phyloP scores from a whole-genome alignment of 1,140 invertebrate genomes.

The Adoxophyes honmai region DNA sequence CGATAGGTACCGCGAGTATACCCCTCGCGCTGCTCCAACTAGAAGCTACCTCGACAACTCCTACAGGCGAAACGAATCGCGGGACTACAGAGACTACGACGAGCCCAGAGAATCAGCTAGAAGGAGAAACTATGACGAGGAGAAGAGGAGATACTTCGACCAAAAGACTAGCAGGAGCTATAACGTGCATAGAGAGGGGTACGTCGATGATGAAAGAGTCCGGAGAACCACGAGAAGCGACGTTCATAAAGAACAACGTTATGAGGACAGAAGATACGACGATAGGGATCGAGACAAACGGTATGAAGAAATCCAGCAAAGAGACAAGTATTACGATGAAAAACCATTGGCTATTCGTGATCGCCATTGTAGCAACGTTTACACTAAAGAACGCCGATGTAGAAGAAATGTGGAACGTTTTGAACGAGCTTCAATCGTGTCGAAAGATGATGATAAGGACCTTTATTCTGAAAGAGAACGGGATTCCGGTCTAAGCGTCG shows the following conservation, averaged over 20 bases:
- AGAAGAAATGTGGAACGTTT: constrained; percentile 45
- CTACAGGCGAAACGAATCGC: constrained; percentile 19
- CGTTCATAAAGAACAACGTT: constrained; percentile 34
- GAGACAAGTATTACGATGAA: constrained; percentile 54
- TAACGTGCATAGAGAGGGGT: constrained; percentile 44
- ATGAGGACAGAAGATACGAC: constrained; percentile 42
- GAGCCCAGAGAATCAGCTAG: constrained; percentile 23
- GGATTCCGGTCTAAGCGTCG: constrained; percentile 60
- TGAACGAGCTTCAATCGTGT: constrained; percentile 50
- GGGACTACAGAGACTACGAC: constrained; percentile 39
- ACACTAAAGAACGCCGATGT: constrained; percentile 36
- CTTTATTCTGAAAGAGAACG: constrained; percentile 54
- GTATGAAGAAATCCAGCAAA: constrained; percentile 3
- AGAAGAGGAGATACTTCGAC: constrained; percentile 21
- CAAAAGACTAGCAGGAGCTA: constrained; percentile 60
- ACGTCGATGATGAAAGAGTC: constrained; percentile 32
- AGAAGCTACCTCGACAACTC: constrained; percentile 37
- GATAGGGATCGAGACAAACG: constrained; percentile 19
- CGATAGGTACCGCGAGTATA: constrained; percentile 37
- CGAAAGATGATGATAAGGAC: constrained; percentile 51
- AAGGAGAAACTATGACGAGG: constrained; percentile 27
- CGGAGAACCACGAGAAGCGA: constrained; percentile 51
- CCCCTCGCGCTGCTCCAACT: constrained; percentile 30
- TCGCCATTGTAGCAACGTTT: constrained; percentile 21
- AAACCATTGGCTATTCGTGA: constrained; percentile 31